Evolutionary conservation across 2,113 vertebrate genomes (phyloP), one percentile per base, ranked within the genome.

Genomic region (Corythornis madagascariensis): DNA sequence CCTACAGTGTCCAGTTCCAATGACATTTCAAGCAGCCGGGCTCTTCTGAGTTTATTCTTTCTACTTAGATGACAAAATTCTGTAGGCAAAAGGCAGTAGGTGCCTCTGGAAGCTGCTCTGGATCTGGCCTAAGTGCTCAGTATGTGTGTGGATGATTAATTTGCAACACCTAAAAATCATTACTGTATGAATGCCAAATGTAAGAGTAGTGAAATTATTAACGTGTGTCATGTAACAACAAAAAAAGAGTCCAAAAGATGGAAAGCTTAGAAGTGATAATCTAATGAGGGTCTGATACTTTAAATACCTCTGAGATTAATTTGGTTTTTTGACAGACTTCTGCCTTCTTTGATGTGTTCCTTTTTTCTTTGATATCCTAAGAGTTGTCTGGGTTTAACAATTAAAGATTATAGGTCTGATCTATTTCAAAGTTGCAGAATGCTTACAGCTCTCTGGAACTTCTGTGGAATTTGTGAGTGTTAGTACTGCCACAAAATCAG

Each of bases 351-450:
- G 86, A 94, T 96, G 76, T 88, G 7, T 83, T 90, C 64, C 60
- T 74, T 35, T 94, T 71, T 90, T 55, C 69, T 95, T 94, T 94
- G 75, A 33, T 80, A 90, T 83, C 83, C 60, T 78, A 61, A 38
- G 75, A 85, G 75, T 80, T 89, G 60, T 95, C 85, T 10, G 8
- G 28, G 56, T 85, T 89, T 88, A 83, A 63, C 88, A 94, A 67
- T 92, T 94, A 83, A 88, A 91, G 61, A 88, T 83, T 92, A 52
- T 84, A 52, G 47, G 48, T 86, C 79, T 91, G 83, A 94, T 96
- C 69, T 26, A 83, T 95, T 95, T 96, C 96, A 95, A 94, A 95
- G 90, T 91, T 91, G 56, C 72, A 86, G 69, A 93, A 93, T 52
- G 47, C 78, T 89, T 92, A 24, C 56, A 80, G 56, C 29, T 90